These are phyloP conservation scores for Drosophila bipectinata DNA, from an alignment of 1,140 invertebrate species.

Conservation along the genomic window DNA sequence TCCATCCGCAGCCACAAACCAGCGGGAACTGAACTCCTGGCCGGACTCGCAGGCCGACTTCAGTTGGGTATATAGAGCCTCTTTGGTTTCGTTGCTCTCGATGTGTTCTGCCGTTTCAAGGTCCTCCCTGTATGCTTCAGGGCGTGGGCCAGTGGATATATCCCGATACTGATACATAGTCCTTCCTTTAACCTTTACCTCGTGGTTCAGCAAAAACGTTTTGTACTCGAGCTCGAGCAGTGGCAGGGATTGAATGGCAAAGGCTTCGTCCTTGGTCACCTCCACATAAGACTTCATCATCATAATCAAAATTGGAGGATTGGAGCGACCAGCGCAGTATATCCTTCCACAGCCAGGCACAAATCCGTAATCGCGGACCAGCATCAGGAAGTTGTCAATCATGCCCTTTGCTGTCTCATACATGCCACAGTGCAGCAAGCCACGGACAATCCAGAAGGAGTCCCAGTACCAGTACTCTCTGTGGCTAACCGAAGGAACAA, in stretches of 20 bases:
- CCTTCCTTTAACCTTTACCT: slow-evolving; percentile 87
- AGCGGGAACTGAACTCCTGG: slow-evolving; percentile 96
- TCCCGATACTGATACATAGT: slow-evolving; percentile 90
- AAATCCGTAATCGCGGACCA: slow-evolving; percentile 91
- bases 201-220: slow-evolving; percentile 90
- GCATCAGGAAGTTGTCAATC: slow-evolving; percentile 91
- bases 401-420: slow-evolving; percentile 90
- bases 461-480: slow-evolving; percentile 98
- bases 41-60: slow-evolving; percentile 96
- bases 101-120: slow-evolving; percentile 85
- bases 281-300: slow-evolving; percentile 94
- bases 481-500: slow-evolving; percentile 93
- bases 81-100: slow-evolving; percentile 86
- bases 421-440: slow-evolving; percentile 94
- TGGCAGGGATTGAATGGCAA: slow-evolving; percentile 88
- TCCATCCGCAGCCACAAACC: slow-evolving; percentile 89
- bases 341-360: slow-evolving; percentile 95
- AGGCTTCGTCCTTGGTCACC: slow-evolving; percentile 88
- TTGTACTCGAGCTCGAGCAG: slow-evolving; percentile 92
- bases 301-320: slow-evolving; percentile 93
- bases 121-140: slow-evolving; percentile 94
- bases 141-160: slow-evolving; percentile 90
- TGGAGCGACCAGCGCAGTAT: slow-evolving; percentile 92
- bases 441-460: slow-evolving; percentile 96
- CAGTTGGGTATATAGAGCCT: slow-evolving; percentile 90